A percentile compares a stretch with the other conserved stretches of the same genome.
These are phyloP conservation scores for Drosophila jambulina DNA, from an alignment of 1,140 invertebrate species.

Conservation along the genomic window DNA sequence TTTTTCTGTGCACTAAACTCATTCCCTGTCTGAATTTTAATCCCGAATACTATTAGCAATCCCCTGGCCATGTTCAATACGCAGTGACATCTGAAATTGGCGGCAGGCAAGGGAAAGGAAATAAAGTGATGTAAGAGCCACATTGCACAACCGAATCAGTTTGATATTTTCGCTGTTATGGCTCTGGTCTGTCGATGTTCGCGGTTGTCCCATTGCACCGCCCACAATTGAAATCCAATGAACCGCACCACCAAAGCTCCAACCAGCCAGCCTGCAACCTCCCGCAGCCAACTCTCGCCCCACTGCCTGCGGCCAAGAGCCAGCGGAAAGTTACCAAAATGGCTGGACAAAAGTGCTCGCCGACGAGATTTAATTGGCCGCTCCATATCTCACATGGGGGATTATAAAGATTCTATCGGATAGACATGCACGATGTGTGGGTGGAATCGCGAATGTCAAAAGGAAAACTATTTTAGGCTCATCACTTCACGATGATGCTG, in stretches of 20 bases:
- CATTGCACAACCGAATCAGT: conserved; percentile 45
- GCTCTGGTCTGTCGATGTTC: conserved; percentile 14
- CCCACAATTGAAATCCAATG: conserved; percentile 60
- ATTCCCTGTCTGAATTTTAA: neutral
- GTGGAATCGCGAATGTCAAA: conserved; percentile 1
- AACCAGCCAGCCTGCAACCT: neutral
- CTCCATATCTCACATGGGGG: conserved; percentile 10
- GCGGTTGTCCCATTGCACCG: conserved; percentile 25
- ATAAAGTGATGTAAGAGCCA: conserved; percentile 31
- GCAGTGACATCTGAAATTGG: conserved; percentile 27
- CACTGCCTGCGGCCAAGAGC: neutral
- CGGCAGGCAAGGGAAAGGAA: conserved; percentile 21
- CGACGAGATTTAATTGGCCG: conserved; percentile 38
- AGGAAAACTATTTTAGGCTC: neutral
- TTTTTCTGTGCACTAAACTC: neutral
- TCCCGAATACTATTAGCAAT: neutral
- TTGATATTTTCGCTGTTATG: conserved; percentile 33
- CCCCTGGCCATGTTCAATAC: conserved; percentile 12
- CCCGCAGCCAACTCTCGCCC: neutral
- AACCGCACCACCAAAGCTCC: conserved; percentile 24
- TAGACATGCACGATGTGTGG: conserved; percentile 1
- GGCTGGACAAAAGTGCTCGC: conserved; percentile 30
- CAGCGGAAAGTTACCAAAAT: conserved; percentile 36
- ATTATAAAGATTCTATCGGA: conserved; percentile 12
- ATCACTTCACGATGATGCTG: neutral